phyloP scores from a whole-genome alignment of 2,888 invertebrate species.

The Epinotia demarniana region DNA sequence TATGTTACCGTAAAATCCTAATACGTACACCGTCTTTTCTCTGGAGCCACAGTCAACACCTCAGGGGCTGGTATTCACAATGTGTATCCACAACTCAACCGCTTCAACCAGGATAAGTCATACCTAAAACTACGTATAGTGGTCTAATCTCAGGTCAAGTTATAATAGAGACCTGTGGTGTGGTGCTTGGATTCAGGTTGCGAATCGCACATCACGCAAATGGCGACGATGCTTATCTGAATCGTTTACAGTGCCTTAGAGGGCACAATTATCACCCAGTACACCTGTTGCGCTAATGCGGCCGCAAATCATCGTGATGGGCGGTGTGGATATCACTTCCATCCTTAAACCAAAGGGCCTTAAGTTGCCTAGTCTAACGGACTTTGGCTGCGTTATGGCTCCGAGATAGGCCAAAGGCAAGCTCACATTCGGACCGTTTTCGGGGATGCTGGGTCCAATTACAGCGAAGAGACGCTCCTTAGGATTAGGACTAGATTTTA shows the following conservation, averaged over 20 bases:
- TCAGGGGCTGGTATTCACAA: neutral
- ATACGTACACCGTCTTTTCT: neutral
- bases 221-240: constrained; percentile 69
- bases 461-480: constrained; percentile 44
- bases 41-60: neutral
- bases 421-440: constrained; percentile 53
- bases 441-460: constrained; percentile 53
- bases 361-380: neutral
- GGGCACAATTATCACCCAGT: constrained; percentile 68
- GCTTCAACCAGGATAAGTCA: neutral
- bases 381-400: neutral
- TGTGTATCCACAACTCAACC: neutral
- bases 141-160: neutral
- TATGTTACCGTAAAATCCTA: too few species aligned
- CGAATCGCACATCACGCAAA: constrained; percentile 52
- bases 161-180: neutral
- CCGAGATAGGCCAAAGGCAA: constrained; percentile 17
- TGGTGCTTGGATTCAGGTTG: neutral
- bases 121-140: neutral
- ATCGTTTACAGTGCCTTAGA: constrained; percentile 63
- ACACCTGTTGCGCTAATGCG: constrained; percentile 68
- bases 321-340: constrained; percentile 29
- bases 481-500: constrained; percentile 41
- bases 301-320: constrained; percentile 51
- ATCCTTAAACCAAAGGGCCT: neutral